A percentile compares a stretch with the other conserved stretches of the same genome.
These are phyloP conservation scores for Chaetorhynchus papuensis DNA, from an alignment of 2,113 vertebrate species.

Conservation along the genomic window DNA sequence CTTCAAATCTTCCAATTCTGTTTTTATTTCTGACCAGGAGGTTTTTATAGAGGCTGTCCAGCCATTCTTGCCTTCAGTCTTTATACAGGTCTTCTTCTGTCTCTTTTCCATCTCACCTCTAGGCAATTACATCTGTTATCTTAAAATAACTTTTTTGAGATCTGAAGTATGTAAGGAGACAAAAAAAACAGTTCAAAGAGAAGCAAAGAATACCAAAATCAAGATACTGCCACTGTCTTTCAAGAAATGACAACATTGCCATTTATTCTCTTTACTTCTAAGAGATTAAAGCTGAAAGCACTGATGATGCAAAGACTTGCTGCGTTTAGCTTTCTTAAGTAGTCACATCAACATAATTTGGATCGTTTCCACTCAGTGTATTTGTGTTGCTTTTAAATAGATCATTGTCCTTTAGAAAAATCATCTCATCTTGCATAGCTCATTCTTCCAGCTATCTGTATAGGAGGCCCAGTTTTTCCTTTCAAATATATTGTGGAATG, in stretches of 20 bases:
- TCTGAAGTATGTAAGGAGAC: background rate
- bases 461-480: background rate
- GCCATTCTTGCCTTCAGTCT: background rate
- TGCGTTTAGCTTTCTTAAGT: background rate
- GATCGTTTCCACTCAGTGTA: background rate
- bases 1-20: background rate
- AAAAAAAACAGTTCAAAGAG: background rate
- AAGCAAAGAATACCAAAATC: slow-evolving; percentile 6
- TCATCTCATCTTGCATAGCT: background rate
- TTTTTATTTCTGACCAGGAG: background rate
- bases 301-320: background rate
- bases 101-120: background rate
- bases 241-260: background rate
- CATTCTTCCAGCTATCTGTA: background rate
- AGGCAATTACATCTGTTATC: background rate
- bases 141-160: background rate
- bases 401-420: background rate
- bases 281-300: slow-evolving; percentile 8
- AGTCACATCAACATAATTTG: background rate
- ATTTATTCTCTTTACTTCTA: background rate
- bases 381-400: background rate
- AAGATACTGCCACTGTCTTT: background rate
- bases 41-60: background rate
- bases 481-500: background rate
- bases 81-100: background rate